Percentiles rank a stretch among this genome's conserved stretches.
Evolutionary conservation across 2,113 vertebrate genomes (phyloP).

Genomic region (Rostratula benghalensis): DNA sequence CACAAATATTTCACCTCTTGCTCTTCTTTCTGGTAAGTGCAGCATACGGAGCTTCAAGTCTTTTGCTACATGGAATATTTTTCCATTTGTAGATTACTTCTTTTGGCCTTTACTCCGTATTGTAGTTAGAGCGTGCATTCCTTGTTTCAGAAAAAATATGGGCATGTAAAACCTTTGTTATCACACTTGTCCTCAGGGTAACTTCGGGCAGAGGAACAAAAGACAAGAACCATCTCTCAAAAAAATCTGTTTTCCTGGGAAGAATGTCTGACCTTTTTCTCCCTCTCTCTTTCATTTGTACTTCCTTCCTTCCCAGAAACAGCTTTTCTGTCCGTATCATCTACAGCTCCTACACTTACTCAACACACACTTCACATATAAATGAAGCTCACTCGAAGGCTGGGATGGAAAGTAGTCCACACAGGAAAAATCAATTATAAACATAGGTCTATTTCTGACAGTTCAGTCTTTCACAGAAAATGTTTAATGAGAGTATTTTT

Average conservation of each 20-base stretch:
- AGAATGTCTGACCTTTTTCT: neutral
- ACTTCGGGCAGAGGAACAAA: neutral
- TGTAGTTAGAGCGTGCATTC: neutral
- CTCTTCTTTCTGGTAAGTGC: neutral
- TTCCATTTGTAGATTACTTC: slow-evolving; percentile 7
- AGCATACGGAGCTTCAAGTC: neutral
- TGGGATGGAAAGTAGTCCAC: neutral
- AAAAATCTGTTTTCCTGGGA: neutral
- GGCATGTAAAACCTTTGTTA: neutral
- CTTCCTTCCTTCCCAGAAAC: slow-evolving; percentile 17
- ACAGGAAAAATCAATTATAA: slow-evolving; percentile 21
- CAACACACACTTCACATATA: neutral
- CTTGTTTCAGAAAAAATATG: neutral
- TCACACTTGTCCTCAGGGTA: neutral
- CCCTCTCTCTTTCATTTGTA: neutral
- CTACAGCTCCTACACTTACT: neutral
- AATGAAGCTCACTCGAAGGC: neutral
- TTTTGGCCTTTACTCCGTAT: neutral
- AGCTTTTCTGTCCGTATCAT: neutral
- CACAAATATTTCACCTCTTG: slow-evolving; percentile 40
- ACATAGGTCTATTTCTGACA: slow-evolving; percentile 3
- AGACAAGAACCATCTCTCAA: neutral
- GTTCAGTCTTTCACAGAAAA: slow-evolving; percentile 35
- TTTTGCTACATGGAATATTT: neutral
- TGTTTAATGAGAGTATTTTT: slow-evolving; percentile 20